Evolutionary conservation across 2,113 vertebrate genomes (phyloP).

Genomic region (Myotis brandtii): DNA sequence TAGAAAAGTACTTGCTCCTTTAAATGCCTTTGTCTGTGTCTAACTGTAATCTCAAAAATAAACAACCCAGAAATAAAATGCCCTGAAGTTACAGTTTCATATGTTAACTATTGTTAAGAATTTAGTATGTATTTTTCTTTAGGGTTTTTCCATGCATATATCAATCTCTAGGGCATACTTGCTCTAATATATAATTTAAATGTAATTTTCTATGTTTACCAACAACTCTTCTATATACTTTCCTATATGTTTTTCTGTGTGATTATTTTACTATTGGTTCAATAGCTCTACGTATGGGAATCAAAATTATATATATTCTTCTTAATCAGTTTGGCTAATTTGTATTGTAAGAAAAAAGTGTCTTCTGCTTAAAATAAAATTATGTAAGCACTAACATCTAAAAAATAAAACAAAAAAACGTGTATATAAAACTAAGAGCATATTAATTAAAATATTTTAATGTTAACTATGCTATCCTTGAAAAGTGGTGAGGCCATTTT

Average conservation of each 20-base stretch:
- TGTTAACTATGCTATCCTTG: background rate
- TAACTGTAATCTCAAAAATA: background rate
- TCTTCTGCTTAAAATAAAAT: constrained; percentile 21
- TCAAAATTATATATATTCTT: background rate
- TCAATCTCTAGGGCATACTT: background rate
- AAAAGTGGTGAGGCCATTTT: background rate
- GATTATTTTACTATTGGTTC: constrained; percentile 40
- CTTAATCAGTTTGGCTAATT: background rate
- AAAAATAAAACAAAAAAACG: background rate
- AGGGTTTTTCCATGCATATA: background rate
- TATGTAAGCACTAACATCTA: background rate
- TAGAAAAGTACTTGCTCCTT: constrained; percentile 14
- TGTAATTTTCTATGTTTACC: background rate
- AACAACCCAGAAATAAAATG: constrained; percentile 28
- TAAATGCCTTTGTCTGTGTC: background rate
- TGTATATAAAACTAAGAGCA: background rate
- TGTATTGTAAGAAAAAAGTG: background rate
- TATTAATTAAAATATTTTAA: constrained; percentile 7
- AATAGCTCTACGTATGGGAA: background rate
- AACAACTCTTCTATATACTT: constrained; percentile 10
- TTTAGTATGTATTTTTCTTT: background rate
- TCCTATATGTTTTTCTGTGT: background rate
- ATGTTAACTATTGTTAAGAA: background rate
- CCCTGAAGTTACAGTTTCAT: background rate
- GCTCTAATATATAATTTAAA: background rate